Base-by-base conservation (phyloP, 2,113 vertebrate species). In the Leucopternis melanops region DNA sequence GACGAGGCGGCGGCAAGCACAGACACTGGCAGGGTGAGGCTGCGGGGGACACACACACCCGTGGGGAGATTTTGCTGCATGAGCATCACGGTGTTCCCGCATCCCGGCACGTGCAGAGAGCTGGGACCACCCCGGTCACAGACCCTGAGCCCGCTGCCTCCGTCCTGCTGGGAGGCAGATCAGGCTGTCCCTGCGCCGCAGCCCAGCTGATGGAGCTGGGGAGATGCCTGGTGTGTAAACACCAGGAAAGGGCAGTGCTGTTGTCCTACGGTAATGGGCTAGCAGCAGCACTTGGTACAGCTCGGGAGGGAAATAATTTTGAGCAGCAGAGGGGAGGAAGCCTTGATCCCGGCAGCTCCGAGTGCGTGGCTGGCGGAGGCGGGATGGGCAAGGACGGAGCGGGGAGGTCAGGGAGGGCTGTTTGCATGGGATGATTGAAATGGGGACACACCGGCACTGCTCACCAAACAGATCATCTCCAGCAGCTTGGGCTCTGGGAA, bases 341-440 rank as follows among this genome's bases (percentile, higher is more conserved):
- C 63, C 11, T 1, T 2, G 11, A 44, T 36, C 50, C 61, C 10
- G 1, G 40, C 2, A 1, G 59, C 55, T 23, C 40, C 4, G 2
- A 40, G 45, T 3, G 7, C 3, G 5, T 4, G 36, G 62, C 34
- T 9, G 8, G 40, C 3, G 27, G 65, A 38, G 36, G 62, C 4
- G 8, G 22, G 34, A 21, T 15, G 21, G 45, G 38, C 20, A 15
- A n/a, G 84, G 55, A 36, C 1, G 17, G 38, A 54, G 63, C 4
- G 3, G 26, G 38, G 54, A 50, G 63, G 29, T 13, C 36, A 0
- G 57, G 65, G 45, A 62, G 38, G 45, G 18, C 55, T 29, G 40
- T 63, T 57, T 40, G 75, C 42, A 42, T 9, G 2, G 67, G 50
- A 6, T 9, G 50, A 57, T 31, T n/a, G n/a, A 57, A 49, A 20